These are phyloP conservation scores for Drosophila pruinosa DNA, from an alignment of 1,140 invertebrate species.

Conservation along the genomic window DNA sequence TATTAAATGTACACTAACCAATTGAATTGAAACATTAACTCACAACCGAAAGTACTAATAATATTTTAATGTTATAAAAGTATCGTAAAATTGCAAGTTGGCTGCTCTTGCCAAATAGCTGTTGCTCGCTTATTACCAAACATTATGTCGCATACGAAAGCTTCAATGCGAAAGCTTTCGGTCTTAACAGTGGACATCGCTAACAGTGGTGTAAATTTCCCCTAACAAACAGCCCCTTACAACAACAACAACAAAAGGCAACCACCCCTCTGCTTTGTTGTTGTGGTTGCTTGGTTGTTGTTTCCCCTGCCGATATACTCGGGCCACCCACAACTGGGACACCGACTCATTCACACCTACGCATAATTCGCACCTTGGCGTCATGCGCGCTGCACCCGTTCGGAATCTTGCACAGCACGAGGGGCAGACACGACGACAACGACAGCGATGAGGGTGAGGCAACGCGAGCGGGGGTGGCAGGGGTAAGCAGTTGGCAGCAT, in stretches of 20 bases:
- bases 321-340: slow-evolving; percentile 18
- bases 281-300: background rate
- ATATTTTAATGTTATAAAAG: too few species aligned
- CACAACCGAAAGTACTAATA: too few species aligned
- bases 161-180: slow-evolving; percentile 20
- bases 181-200: background rate
- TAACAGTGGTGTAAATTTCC: slow-evolving; percentile 6
- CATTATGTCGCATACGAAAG: slow-evolving; percentile 3
- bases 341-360: slow-evolving; percentile 54
- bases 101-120: slow-evolving; percentile 20
- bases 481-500: slow-evolving; percentile 1
- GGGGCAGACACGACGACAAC: background rate
- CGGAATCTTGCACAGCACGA: slow-evolving; percentile 52
- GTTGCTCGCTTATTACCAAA: slow-evolving; percentile 24
- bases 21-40: too few species aligned
- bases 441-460: background rate
- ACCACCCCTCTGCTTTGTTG: slow-evolving; percentile 4
- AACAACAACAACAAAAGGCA: slow-evolving; percentile 49
- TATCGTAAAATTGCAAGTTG: background rate
- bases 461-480: background rate
- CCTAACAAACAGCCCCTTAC: slow-evolving; percentile 50
- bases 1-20: too few species aligned
- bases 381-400: slow-evolving; percentile 67
- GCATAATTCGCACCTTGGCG: slow-evolving; percentile 68
- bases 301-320: background rate